A percentile compares a stretch with the other conserved stretches of the same genome.
Conservation (phyloP, 2,113 vertebrate genomes). For the Epinephelus lanceolatus region DNA sequence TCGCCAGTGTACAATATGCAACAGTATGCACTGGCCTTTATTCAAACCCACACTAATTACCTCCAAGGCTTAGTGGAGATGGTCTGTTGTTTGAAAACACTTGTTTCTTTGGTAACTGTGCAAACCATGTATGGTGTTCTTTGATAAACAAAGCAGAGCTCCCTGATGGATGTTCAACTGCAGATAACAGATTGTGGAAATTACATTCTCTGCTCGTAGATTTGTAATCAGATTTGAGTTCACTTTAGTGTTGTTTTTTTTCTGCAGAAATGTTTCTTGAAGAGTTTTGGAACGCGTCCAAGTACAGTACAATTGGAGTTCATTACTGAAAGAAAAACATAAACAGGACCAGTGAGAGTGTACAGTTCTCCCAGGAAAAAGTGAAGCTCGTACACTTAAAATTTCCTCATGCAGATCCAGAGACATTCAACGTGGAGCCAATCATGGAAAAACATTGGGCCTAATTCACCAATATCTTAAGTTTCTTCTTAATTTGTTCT, state of each 20-base stretch:
- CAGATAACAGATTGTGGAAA: slow-evolving; percentile 56
- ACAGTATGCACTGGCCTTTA: slow-evolving; percentile 47
- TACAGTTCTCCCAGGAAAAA: slow-evolving; percentile 6
- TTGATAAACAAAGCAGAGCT: slow-evolving; percentile 35
- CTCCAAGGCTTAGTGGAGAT: slow-evolving; percentile 44
- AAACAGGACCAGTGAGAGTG: background rate
- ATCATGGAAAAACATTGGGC: background rate
- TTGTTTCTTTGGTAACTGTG: slow-evolving; percentile 71
- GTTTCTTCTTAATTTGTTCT: too few species aligned
- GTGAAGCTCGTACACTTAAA: background rate
- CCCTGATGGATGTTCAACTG: slow-evolving; percentile 31
- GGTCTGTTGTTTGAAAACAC: slow-evolving; percentile 65
- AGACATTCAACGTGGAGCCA: slow-evolving; percentile 2
- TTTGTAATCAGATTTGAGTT: slow-evolving; percentile 45
- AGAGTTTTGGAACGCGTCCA: slow-evolving; percentile 51
- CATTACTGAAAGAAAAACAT: slow-evolving; percentile 29
- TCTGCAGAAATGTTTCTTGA: slow-evolving; percentile 27
- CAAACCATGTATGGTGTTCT: slow-evolving; percentile 39
- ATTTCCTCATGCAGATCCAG: background rate
- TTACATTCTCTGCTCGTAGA: slow-evolving; percentile 25
- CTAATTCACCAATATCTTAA: too few species aligned
- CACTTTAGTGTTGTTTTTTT: slow-evolving; percentile 11
- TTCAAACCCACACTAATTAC: slow-evolving; percentile 68
- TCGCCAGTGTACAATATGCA: slow-evolving; percentile 44
- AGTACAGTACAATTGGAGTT: slow-evolving; percentile 39